Conservation (phyloP, 1,140 invertebrate genomes). For the Subanguina moxae region DNA sequence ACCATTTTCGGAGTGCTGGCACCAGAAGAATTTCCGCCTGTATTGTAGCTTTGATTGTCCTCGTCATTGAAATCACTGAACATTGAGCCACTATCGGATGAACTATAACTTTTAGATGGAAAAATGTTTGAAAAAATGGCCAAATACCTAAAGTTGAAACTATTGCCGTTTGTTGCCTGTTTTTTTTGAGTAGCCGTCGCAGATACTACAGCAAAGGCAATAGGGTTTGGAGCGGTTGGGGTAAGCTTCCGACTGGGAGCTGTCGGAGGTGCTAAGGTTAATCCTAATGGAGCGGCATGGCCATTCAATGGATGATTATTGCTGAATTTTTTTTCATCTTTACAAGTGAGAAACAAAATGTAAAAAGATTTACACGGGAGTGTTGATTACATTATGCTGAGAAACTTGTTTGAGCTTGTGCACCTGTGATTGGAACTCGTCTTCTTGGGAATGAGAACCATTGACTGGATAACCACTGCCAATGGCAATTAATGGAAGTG, state of each 20-base stretch:
- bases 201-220: neutral
- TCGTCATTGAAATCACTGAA: conserved; percentile 3
- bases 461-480: neutral
- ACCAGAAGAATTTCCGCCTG: neutral
- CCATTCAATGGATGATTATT: neutral
- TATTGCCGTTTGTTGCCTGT: neutral
- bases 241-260: neutral
- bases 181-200: neutral
- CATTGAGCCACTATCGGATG: neutral
- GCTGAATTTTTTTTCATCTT: neutral
- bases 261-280: neutral
- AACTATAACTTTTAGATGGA: neutral
- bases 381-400: neutral
- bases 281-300: neutral
- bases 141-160: neutral
- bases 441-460: neutral
- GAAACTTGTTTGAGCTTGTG: neutral
- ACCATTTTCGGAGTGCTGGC: neutral
- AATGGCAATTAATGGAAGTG: neutral
- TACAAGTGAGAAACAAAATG: no score
- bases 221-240: neutral
- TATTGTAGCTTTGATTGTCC: neutral
- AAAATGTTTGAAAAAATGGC: neutral
- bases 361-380: neutral
- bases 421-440: conserved; percentile 1